Percentiles rank a stretch among this genome's conserved stretches.
Conservation (phyloP, 2,888 invertebrate species). For the Drosophila atripex region DNA sequence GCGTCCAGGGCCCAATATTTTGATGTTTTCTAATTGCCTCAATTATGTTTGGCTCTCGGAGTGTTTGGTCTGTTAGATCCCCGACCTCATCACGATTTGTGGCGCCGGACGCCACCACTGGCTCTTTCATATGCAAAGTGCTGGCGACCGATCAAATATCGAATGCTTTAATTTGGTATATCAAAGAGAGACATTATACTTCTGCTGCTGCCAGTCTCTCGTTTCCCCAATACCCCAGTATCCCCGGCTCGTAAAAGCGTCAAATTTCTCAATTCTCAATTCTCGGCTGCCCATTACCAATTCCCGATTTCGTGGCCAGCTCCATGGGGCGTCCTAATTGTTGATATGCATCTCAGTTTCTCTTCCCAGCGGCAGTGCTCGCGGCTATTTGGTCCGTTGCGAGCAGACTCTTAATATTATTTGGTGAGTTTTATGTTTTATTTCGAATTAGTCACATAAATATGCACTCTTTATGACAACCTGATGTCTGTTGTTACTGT, state of each 20-base stretch:
- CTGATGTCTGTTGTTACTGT: constrained; percentile 48
- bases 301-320: constrained; percentile 53
- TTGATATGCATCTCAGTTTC: constrained; percentile 49
- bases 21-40: constrained; percentile 78
- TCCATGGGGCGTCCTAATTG: constrained; percentile 51
- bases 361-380: constrained; percentile 4
- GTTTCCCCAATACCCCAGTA: not conserved
- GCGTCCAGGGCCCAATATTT: constrained; percentile 63
- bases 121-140: constrained; percentile 76
- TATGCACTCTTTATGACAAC: constrained; percentile 71
- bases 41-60: constrained; percentile 60
- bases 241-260: constrained; percentile 74
- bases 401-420: constrained; percentile 76
- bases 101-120: constrained; percentile 60
- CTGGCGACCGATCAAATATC: constrained; percentile 48
- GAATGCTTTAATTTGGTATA: constrained; percentile 79
- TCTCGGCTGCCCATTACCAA: constrained; percentile 40
- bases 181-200: constrained; percentile 76
- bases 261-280: constrained; percentile 73
- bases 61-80: constrained; percentile 32
- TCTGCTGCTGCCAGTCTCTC: constrained; percentile 48
- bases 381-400: constrained; percentile 3
- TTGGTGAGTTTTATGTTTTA: constrained; percentile 79
- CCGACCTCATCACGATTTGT: constrained; percentile 24
- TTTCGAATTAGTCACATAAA: constrained; percentile 80